Evolutionary conservation across 2,113 vertebrate genomes (phyloP).

Genomic region (Pristiophorus japonicus): DNA sequence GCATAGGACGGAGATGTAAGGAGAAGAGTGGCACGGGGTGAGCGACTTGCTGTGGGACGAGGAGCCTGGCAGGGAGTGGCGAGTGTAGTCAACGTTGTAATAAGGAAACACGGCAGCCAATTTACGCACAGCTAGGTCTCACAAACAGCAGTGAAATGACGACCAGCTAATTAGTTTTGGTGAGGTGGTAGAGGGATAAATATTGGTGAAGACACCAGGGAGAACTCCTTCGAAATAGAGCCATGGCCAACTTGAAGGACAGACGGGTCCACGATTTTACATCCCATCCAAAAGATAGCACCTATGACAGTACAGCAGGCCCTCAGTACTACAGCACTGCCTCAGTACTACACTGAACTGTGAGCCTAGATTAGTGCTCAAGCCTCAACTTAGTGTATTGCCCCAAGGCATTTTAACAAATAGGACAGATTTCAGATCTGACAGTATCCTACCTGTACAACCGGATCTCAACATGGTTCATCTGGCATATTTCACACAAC

Average conservation of each 20-base stretch:
- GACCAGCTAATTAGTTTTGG: no score
- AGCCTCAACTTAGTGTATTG: background rate
- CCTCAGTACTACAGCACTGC: background rate
- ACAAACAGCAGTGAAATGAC: no score
- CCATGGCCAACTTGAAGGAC: background rate
- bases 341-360: background rate
- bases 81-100: no score
- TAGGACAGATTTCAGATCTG: background rate
- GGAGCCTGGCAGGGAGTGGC: no score
- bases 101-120: no score
- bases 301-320: background rate
- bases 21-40: no score
- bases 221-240: no score
- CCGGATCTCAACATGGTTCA: background rate
- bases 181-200: no score
- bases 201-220: no score
- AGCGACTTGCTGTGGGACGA: no score
- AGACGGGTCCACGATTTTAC: background rate
- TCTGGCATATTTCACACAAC: conserved; percentile 45
- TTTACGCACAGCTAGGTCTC: no score
- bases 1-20: background rate
- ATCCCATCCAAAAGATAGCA: background rate
- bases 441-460: conserved; percentile 47
- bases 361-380: background rate
- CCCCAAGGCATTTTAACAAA: background rate